Conservation (phyloP, 2,113 vertebrate species). For the Hemibagrus wyckioides region DNA sequence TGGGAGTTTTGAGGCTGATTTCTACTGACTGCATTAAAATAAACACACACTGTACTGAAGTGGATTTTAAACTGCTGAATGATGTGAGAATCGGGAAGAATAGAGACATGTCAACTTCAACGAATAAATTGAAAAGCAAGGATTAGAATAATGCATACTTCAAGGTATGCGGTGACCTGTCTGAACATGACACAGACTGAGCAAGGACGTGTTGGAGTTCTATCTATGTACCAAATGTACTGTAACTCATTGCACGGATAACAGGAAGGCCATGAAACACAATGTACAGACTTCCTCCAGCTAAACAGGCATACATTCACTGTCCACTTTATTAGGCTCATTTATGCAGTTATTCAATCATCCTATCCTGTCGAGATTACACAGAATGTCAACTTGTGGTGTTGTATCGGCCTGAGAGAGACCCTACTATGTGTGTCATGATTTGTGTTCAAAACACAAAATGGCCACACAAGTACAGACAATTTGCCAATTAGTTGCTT, state of each 20-base stretch:
- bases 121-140: background rate
- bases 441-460: slow-evolving; percentile 35
- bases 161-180: slow-evolving; percentile 14
- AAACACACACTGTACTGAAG: slow-evolving; percentile 31
- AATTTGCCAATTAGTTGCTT: slow-evolving; percentile 25
- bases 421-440: background rate
- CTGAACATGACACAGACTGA: background rate
- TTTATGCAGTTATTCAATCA: no score
- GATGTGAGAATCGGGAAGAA: slow-evolving; percentile 1
- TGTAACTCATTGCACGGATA: background rate
- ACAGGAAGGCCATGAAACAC: slow-evolving; percentile 35
- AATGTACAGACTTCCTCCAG: slow-evolving; percentile 43
- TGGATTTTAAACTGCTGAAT: background rate
- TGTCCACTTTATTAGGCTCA: no score
- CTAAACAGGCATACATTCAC: background rate
- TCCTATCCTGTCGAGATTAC: background rate
- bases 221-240: background rate
- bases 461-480: background rate
- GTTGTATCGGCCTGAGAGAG: background rate
- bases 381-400: background rate
- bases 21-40: slow-evolving; percentile 28
- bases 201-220: background rate
- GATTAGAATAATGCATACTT: slow-evolving; percentile 18
- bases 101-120: slow-evolving; percentile 2
- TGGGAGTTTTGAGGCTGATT: slow-evolving; percentile 12